These are phyloP conservation scores for Callyntrura sp. DNA, from an alignment of 2,888 invertebrate species.

Conservation along the genomic window DNA sequence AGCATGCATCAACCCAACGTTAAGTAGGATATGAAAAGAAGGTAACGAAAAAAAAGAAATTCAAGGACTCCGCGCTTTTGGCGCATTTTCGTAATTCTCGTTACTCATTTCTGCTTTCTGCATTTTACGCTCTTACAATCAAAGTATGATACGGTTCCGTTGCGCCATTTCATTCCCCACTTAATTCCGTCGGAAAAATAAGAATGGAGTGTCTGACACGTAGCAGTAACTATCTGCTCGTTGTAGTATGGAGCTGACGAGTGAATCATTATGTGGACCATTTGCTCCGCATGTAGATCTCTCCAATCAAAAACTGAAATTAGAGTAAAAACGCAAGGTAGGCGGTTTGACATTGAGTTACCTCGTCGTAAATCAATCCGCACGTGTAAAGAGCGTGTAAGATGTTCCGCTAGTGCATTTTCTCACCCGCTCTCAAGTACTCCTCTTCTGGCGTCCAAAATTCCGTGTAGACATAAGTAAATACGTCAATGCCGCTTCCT, in stretches of 20 bases:
- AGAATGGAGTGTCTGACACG: conserved; percentile 70
- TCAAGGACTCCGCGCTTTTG: too few species aligned
- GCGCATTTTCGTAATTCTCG: too few species aligned
- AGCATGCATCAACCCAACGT: too few species aligned
- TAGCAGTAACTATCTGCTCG: conserved; percentile 57
- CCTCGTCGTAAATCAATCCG: too few species aligned
- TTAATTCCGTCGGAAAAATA: conserved; percentile 79
- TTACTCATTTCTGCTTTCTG: too few species aligned
- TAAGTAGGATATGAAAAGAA: neutral
- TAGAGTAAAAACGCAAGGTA: too few species aligned
- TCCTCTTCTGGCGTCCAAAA: conserved; percentile 66
- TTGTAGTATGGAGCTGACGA: conserved; percentile 60
- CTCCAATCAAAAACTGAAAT: conserved; percentile 76
- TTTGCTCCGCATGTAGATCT: conserved; percentile 72
- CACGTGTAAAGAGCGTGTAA: too few species aligned
- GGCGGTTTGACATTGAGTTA: too few species aligned
- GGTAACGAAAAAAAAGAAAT: too few species aligned
- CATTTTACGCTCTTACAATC: conserved; percentile 73
- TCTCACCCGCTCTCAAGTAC: conserved; percentile 20
- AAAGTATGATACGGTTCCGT: conserved; percentile 65
- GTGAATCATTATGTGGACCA: conserved; percentile 69
- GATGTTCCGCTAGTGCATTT: too few species aligned
- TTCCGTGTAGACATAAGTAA: conserved; percentile 74
- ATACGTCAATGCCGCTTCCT: conserved; percentile 78
- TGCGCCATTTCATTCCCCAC: conserved; percentile 75